A percentile compares a stretch with the other conserved stretches of the same genome.
Conservation (phyloP, 1,140 invertebrate genomes). For the Magallana angulata region DNA sequence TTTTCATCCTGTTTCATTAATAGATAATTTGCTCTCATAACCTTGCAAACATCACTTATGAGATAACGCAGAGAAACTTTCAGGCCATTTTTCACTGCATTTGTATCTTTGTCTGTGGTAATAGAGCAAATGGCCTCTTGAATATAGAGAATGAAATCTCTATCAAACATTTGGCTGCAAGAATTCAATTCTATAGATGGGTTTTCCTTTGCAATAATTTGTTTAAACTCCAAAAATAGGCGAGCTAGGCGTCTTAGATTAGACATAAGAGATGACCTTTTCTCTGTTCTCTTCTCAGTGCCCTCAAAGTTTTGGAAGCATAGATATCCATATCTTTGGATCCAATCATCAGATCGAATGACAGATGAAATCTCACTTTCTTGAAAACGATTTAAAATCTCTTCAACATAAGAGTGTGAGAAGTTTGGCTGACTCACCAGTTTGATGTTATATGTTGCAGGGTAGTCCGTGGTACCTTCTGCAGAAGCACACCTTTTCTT, state of each 20-base stretch:
- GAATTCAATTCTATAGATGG: no score
- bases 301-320: slow-evolving; percentile 31
- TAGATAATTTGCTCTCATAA: no score
- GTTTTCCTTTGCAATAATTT: no score
- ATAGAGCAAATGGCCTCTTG: background rate
- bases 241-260: no score
- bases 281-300: background rate
- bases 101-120: background rate
- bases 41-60: no score
- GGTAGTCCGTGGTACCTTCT: background rate
- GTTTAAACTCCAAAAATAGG: no score
- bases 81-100: background rate
- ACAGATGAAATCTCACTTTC: slow-evolving; percentile 7
- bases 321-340: slow-evolving; percentile 35
- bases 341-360: slow-evolving; percentile 8
- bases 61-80: no score
- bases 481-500: slow-evolving; percentile 16
- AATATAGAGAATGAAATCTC: background rate
- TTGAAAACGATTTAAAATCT: slow-evolving; percentile 31
- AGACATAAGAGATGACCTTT: no score
- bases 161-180: slow-evolving; percentile 26
- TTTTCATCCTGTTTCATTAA: no score
- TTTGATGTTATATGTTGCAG: background rate
- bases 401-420: background rate
- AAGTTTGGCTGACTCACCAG: background rate